Conservation (phyloP, 1,140 invertebrate species). For the Aporrectodea caliginosa region DNA sequence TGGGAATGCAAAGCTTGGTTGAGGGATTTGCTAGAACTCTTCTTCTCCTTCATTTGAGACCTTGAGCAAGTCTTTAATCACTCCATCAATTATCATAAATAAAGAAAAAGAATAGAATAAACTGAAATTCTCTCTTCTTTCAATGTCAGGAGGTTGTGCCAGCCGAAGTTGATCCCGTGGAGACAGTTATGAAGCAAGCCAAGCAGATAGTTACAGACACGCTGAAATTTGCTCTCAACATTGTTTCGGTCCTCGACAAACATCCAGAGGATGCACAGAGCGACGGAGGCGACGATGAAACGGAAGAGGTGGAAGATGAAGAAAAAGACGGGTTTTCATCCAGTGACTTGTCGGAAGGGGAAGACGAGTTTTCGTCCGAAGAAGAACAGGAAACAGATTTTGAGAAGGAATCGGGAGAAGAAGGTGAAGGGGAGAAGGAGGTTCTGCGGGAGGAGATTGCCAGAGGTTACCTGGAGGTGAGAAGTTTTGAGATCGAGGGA, state of each 20-base stretch:
- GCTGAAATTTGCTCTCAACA: not conserved
- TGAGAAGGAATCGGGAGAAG: not conserved
- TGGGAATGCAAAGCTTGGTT: no score
- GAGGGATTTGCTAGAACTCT: no score
- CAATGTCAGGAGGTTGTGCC: no score
- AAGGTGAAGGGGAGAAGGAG: not conserved
- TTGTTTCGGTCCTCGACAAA: not conserved
- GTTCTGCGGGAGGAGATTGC: not conserved
- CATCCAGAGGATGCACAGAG: no score
- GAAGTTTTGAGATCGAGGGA: not conserved
- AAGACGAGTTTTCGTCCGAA: not conserved
- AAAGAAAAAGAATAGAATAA: no score
- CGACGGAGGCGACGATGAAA: not conserved
- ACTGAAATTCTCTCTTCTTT: no score
- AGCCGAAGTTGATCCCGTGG: no score
- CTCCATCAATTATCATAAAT: no score
- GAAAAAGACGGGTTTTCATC: not conserved
- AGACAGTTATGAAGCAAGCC: no score
- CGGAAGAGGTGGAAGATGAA: not conserved
- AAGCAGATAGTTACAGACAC: no score
- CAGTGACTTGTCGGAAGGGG: not conserved
- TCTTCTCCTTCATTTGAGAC: no score
- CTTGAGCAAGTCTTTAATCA: no score
- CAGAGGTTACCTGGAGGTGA: not conserved
- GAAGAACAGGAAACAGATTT: not conserved